Base-by-base conservation (phyloP, 2,113 vertebrate genomes). In the Heterochromis multidens region DNA sequence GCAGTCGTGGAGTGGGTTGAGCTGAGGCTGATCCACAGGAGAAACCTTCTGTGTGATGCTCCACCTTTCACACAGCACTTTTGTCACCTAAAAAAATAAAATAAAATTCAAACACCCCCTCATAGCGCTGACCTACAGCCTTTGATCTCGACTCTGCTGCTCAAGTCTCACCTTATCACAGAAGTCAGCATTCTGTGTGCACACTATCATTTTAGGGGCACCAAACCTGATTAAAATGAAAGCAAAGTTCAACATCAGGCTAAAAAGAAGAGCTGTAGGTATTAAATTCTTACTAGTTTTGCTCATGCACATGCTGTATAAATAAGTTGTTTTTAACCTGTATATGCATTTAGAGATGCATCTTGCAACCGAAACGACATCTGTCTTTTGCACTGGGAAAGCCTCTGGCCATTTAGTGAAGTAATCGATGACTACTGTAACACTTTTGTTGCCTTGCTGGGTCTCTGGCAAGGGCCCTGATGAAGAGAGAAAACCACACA, bases 351-450 rank as follows among this genome's bases (percentile, higher is more conserved):
- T 91, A 59, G 96, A 95, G 74, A 98, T 94, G 31, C 96, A 97
- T 92, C 96, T 95, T 3, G 97, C 97, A n/a, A 97, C 95, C 0
- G 96, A 96, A 5, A 96, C 77, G 2, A 95, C 91, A 31, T 98
- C 97, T 25, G 94, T 96, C 93, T 95, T 97, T 79, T 94, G 96
- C 72, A 98, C 87, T 5, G 97, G 96, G 88, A 95, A 94, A 7
- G 96, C 97, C 88, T 98, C 98, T 13, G 96, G 96, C 98, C 98
- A 98, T 93, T 98, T 98, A 58, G 95, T 97, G 77, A 97, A 97
- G 89, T 97, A 97, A 93, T 98, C 98, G 0, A 96, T 96, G 76
- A 97, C 90, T 1, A 96, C 85, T 25, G 95, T 94, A 27, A 97
- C 70, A 1, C 93, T 94, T 1, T 96, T 96, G 91, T 97, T 97